These are phyloP conservation scores for Meganola albula DNA, from an alignment of 2,888 invertebrate genomes.

Conservation along the genomic window DNA sequence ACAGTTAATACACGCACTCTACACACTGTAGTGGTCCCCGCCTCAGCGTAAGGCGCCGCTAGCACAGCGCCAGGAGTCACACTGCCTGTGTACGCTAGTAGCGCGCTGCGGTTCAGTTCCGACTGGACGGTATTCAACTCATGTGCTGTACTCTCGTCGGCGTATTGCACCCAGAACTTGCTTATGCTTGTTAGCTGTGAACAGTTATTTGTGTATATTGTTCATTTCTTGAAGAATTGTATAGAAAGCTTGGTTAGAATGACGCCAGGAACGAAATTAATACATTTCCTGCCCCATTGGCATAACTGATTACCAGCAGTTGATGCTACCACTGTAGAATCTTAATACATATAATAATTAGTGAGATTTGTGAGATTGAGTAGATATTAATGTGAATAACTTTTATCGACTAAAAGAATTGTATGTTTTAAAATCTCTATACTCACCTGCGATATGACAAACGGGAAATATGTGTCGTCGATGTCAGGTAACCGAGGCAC, in stretches of 20 bases:
- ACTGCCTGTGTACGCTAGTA: conserved; percentile 34
- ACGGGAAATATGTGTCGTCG: conserved; percentile 75
- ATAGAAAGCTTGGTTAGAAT: too few species aligned
- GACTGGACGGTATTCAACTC: conserved; percentile 34
- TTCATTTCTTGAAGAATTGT: too few species aligned
- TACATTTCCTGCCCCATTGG: too few species aligned
- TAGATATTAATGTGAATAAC: too few species aligned
- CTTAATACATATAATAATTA: too few species aligned
- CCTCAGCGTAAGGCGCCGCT: conserved; percentile 76
- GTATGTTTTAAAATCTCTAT: too few species aligned
- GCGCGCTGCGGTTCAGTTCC: conserved; percentile 32
- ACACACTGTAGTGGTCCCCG: conserved; percentile 41
- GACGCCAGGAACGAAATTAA: too few species aligned
- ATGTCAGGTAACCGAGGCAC: conserved; percentile 78
- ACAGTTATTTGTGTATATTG: too few species aligned
- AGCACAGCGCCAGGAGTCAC: conserved; percentile 67
- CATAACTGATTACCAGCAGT: too few species aligned
- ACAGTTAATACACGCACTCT: conserved; percentile 73
- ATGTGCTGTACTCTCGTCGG: conserved; percentile 57
- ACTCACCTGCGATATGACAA: conserved; percentile 77
- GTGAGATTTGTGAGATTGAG: too few species aligned
- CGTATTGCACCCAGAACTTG: conserved; percentile 83
- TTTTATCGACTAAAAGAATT: too few species aligned
- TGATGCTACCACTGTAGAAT: too few species aligned
- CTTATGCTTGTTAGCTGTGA: conserved; percentile 78